A percentile compares a stretch with the other conserved stretches of the same genome.
phyloP scores from a whole-genome alignment of 2,113 vertebrate genomes.

The Vanacampus margaritifer region DNA sequence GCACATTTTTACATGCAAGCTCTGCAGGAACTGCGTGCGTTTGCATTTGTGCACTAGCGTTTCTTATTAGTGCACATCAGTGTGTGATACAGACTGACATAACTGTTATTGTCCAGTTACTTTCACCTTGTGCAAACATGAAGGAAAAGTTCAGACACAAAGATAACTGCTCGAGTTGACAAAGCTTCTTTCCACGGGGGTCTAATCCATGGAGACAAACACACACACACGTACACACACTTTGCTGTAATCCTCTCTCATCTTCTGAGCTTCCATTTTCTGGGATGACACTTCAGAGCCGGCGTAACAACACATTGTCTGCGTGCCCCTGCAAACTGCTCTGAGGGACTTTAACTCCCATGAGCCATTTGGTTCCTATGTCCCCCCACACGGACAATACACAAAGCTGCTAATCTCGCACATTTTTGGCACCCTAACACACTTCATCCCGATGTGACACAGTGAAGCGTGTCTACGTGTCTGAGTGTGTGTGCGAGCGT shows the following conservation, averaged over 20 bases:
- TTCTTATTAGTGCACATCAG: conserved; percentile 29
- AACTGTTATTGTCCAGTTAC: conserved; percentile 32
- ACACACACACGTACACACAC: conserved; percentile 39
- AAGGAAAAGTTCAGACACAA: conserved; percentile 49
- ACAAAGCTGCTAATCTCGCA: conserved; percentile 54
- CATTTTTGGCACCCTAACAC: conserved; percentile 48
- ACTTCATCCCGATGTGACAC: conserved; percentile 45
- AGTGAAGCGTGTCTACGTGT: conserved; percentile 25
- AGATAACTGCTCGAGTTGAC: conserved; percentile 59
- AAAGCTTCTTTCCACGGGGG: conserved; percentile 60
- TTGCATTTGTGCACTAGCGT: conserved; percentile 7
- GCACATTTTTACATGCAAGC: conserved; percentile 19
- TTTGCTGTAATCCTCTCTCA: conserved; percentile 64
- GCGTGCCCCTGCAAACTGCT: conserved; percentile 54
- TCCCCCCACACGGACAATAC: conserved; percentile 42
- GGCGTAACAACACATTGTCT: conserved; percentile 60
- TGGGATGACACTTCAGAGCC: conserved; percentile 68
- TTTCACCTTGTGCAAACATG: conserved; percentile 48
- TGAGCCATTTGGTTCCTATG: conserved; percentile 50
- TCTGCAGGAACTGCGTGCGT: conserved; percentile 8
- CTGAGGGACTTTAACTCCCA: conserved; percentile 59
- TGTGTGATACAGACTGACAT: conserved; percentile 35
- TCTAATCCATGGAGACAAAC: conserved; percentile 65
- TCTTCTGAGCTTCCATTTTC: conserved; percentile 66
- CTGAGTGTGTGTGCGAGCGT: not conserved